These are phyloP conservation scores for Galeopterus variegatus DNA, from an alignment of 2,113 vertebrate genomes.

Conservation along the genomic window DNA sequence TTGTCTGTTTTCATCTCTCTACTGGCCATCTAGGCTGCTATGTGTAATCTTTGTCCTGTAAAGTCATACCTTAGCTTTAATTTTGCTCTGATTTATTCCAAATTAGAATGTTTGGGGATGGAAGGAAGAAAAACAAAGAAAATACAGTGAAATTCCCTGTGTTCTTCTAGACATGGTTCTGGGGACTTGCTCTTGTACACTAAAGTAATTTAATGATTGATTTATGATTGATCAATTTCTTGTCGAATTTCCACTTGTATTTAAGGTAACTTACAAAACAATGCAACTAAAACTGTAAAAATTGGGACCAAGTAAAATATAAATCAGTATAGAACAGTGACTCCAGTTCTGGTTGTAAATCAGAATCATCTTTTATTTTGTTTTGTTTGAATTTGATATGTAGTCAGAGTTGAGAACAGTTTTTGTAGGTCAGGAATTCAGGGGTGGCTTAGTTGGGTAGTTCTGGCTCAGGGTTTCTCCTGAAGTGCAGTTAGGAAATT, in stretches of 20 bases:
- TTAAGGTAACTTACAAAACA: not conserved
- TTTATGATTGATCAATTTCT: slow-evolving; percentile 23
- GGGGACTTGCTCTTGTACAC: not conserved
- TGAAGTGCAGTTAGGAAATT: not conserved
- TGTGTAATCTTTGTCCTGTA: not conserved
- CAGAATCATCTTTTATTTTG: not conserved
- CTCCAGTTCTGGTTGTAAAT: not conserved
- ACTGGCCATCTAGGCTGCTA: not conserved
- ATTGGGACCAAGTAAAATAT: not conserved
- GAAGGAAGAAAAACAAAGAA: not conserved
- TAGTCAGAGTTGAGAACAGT: not conserved
- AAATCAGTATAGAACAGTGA: not conserved
- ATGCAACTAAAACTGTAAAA: not conserved
- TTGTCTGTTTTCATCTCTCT: slow-evolving; percentile 13
- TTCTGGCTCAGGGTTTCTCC: not conserved
- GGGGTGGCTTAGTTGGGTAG: not conserved
- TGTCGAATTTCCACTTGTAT: not conserved
- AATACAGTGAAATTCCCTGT: not conserved
- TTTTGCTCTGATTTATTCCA: slow-evolving; percentile 1
- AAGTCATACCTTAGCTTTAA: not conserved
- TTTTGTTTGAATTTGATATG: not conserved
- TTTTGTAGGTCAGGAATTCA: not conserved
- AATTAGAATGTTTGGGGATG: not conserved
- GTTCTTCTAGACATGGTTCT: not conserved
- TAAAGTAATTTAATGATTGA: not conserved